Evolutionary conservation across 2,113 vertebrate species (phyloP).

Genomic region (Hypocryptadius cinnamomeus): DNA sequence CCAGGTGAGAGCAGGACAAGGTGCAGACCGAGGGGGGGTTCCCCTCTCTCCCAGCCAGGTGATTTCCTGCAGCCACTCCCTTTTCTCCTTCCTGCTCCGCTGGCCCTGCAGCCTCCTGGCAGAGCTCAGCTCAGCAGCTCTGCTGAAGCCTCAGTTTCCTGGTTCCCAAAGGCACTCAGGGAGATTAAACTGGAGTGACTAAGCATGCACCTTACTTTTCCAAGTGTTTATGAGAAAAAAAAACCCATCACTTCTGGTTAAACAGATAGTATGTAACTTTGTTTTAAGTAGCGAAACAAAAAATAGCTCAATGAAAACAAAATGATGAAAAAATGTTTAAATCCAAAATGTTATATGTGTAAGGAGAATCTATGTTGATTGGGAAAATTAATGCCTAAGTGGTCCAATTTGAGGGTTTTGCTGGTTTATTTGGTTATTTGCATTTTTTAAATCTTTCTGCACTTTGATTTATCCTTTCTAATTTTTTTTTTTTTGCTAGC

Average conservation of each 20-base stretch:
- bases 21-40: fast-evolving
- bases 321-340: not conserved
- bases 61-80: too few relatives aligned
- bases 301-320: not conserved
- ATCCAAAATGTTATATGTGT: not conserved
- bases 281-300: not conserved
- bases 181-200: constrained; percentile 40
- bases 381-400: not conserved
- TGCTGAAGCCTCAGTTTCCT: constrained; percentile 9
- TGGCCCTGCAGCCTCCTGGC: not conserved
- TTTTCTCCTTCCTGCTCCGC: not conserved
- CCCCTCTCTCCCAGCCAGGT: not conserved
- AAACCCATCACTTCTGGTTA: not conserved
- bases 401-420: not conserved
- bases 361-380: not conserved
- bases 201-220: constrained; percentile 1
- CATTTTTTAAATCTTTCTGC: not conserved
- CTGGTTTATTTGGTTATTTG: not conserved
- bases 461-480: not conserved
- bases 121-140: not conserved
- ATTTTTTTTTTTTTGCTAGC: not conserved
- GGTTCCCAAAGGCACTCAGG: constrained; percentile 11
- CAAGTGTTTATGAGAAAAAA: not conserved
- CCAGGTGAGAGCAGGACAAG: not conserved
- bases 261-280: not conserved